Evolutionary conservation across 2,113 vertebrate genomes (phyloP).

Genomic region (Calyptomena viridis): DNA sequence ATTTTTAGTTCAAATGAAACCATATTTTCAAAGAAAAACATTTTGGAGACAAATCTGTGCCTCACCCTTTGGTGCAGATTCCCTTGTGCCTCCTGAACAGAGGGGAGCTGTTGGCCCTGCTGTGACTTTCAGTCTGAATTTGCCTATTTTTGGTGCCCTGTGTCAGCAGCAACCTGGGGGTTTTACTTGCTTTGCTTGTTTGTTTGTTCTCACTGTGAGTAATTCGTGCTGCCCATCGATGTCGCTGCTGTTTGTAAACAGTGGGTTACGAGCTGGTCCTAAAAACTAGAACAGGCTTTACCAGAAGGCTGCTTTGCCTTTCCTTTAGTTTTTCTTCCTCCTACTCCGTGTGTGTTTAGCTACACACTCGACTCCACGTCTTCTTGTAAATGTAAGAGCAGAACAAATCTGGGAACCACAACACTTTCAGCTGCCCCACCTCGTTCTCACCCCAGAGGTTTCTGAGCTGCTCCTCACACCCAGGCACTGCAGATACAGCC

Average conservation of each 20-base stretch:
- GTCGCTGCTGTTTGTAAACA: conserved; percentile 53
- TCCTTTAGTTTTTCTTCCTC: not conserved
- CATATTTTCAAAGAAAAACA: conserved; percentile 7
- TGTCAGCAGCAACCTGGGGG: not conserved
- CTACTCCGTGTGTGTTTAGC: not conserved
- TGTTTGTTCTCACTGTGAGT: not conserved
- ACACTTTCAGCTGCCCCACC: conserved; percentile 18
- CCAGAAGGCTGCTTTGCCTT: not conserved
- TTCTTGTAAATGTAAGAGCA: conserved; percentile 19
- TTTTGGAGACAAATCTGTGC: not conserved
- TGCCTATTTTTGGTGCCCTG: not conserved
- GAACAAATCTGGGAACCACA: conserved; percentile 33
- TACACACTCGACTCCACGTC: not conserved
- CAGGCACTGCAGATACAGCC: conserved; percentile 22
- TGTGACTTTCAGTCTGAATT: not conserved
- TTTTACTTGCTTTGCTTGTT: not conserved
- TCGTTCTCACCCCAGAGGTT: conserved; percentile 25
- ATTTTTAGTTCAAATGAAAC: conserved; percentile 6
- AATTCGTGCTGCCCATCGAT: not conserved
- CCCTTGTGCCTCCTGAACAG: not conserved
- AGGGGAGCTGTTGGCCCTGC: not conserved
- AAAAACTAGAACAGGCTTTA: not conserved
- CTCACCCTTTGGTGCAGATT: not conserved
- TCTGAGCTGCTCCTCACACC: conserved; percentile 5
- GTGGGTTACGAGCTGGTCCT: not conserved